Percentiles rank a stretch among this genome's conserved stretches.
phyloP scores from a whole-genome alignment of 1,140 invertebrate genomes.

The Eumaeus atala region DNA sequence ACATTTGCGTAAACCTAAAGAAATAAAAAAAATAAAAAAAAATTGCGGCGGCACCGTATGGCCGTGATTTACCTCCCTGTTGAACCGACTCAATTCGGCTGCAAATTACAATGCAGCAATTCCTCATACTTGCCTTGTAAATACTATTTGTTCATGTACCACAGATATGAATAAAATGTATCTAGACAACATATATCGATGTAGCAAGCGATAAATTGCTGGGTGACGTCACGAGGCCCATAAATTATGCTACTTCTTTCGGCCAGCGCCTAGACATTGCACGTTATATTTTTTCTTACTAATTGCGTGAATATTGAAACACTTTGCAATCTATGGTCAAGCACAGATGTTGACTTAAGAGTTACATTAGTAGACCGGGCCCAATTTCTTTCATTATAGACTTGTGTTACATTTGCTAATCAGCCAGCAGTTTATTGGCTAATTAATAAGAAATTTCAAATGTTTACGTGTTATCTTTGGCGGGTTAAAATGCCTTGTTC shows the following conservation, averaged over 20 bases:
- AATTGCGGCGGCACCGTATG: no score
- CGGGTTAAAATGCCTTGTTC: no score
- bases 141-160: no score
- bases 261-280: background rate
- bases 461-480: no score
- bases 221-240: slow-evolving; percentile 28
- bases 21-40: no score
- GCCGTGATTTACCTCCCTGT: no score
- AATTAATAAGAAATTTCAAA: no score
- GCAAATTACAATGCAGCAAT: no score
- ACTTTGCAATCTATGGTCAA: background rate
- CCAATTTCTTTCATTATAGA: background rate
- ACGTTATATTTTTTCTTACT: background rate
- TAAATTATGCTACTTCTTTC: slow-evolving; percentile 22
- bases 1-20: no score
- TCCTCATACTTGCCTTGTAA: no score
- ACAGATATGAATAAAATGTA: background rate
- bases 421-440: background rate
- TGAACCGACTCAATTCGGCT: no score
- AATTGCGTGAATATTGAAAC: background rate
- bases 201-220: slow-evolving; percentile 28
- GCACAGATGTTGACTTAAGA: background rate
- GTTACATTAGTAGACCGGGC: background rate
- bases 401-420: background rate
- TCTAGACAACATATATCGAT: slow-evolving; percentile 1